Evolutionary conservation across 2,888 invertebrate species (phyloP), one percentile per base, ranked within the genome.

Genomic region (Dorcus parallelipipedus): DNA sequence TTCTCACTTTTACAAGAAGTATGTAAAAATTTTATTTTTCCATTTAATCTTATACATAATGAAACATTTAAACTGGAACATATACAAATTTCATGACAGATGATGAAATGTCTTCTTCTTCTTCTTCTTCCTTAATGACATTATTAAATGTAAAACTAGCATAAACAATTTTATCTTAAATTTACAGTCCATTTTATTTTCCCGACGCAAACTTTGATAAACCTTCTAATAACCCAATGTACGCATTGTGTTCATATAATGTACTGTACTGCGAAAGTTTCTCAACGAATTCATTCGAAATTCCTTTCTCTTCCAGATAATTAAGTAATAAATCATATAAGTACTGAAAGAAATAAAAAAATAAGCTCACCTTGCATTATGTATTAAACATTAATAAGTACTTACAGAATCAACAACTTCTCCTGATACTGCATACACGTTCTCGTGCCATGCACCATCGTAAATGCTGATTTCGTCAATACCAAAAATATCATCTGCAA

Each of bases 311-410:
- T 78, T 97, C 97, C 58, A 99, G 82, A 67, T 95, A 84, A 74
- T 97, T 96, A 89, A 98, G 91, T 65, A 99, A 81, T 49, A 96
- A 83, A 76, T 97, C 97, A 74, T 97, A 97, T 54, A 97, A 81
- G 73, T 95, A 94, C 93, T 95, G 82, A 10, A 85, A 84, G 26
- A 7, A 33, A 33, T 33, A 33, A 33, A 33, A 33, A 33, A 33
- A 4, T 59, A 59, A 55, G 33, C 33, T 38, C 14, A 45, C 14
- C 8, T 52, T 17, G 6, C 14, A 41, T 41, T 10, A 9, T 8
- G 14, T 20, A 54, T 8, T 38, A 2, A 17, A 38, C 33, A 38
- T 40, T 26, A 58, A 49, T 20, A 38, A 47, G n/a, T 38, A 82
- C 87, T 83, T 82, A 95, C 95, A 70, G 95, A 96, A 80, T 98